A percentile compares a stretch with the other conserved stretches of the same genome.
Conservation (phyloP, 2,888 invertebrate genomes). For the Tetragonula carbonaria region DNA sequence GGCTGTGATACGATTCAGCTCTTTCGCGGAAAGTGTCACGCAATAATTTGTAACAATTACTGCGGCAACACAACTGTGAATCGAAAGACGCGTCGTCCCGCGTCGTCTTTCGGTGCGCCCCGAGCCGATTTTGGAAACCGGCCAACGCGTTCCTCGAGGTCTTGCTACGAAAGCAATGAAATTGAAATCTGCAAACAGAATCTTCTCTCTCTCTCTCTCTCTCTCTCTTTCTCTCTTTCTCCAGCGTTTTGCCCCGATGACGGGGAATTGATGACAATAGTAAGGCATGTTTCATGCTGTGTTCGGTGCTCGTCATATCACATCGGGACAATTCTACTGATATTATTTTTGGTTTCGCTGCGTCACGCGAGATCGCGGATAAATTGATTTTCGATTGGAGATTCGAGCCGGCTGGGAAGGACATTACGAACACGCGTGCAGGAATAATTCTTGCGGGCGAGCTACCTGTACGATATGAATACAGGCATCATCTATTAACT, state of each 20-base stretch:
- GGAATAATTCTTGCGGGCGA: neutral
- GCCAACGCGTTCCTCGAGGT: slow-evolving; percentile 33
- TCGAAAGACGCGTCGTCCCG: slow-evolving; percentile 48
- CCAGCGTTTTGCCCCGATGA: no score
- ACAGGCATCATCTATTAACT: no score
- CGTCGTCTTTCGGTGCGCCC: neutral
- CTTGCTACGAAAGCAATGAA: neutral
- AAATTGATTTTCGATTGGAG: slow-evolving; percentile 16
- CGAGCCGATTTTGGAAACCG: slow-evolving; percentile 40
- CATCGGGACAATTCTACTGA: neutral
- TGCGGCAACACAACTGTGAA: slow-evolving; percentile 56
- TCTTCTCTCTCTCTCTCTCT: neutral
- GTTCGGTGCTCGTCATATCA: neutral
- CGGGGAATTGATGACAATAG: neutral
- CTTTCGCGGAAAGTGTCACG: slow-evolving; percentile 9
- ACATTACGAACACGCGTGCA: neutral
- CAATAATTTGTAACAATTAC: slow-evolving; percentile 70
- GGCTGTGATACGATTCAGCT: no score
- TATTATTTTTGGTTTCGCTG: neutral
- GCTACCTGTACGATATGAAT: no score
- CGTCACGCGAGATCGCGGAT: neutral
- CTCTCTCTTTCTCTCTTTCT: neutral
- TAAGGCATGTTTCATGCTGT: neutral
- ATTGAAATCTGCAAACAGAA: neutral
- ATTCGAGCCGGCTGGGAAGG: neutral